Conservation (phyloP, 1,140 invertebrate genomes). For the Plectrocnemia conspersa region DNA sequence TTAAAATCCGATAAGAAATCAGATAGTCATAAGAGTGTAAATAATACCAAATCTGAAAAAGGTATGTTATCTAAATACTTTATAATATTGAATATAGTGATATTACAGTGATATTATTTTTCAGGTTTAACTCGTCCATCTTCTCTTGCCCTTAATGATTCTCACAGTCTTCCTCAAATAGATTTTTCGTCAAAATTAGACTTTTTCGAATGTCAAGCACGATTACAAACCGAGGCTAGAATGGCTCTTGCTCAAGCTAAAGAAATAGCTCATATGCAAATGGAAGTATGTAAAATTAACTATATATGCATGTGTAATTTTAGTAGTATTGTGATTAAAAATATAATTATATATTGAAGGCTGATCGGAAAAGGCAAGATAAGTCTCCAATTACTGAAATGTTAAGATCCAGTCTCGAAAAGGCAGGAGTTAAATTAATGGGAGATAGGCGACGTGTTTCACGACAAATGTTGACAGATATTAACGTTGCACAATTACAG, state of each 20-base stretch:
- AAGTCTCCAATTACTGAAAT: constrained; percentile 83
- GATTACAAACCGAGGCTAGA: constrained; percentile 83
- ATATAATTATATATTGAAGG: constrained; percentile 40
- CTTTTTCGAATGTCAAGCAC: constrained; percentile 75
- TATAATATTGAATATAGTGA: background rate
- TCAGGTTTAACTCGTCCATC: constrained; percentile 40
- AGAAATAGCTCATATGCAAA: constrained; percentile 89
- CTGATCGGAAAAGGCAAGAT: constrained; percentile 71
- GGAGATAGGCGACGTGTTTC: constrained; percentile 75
- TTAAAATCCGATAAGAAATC: constrained; percentile 5
- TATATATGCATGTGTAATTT: background rate
- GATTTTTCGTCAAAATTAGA: constrained; percentile 55
- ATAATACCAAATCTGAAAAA: constrained; percentile 1
- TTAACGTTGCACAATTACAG: constrained; percentile 93
- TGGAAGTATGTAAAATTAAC: constrained; percentile 61
- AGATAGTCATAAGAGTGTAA: background rate
- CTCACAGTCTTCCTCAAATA: constrained; percentile 39
- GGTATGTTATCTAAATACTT: constrained; percentile 1
- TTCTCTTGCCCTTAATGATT: constrained; percentile 38
- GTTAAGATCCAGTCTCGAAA: constrained; percentile 69
- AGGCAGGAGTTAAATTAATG: constrained; percentile 79
- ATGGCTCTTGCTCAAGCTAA: constrained; percentile 86
- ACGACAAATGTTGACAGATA: constrained; percentile 78
- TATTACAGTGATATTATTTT: background rate
- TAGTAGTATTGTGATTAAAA: constrained; percentile 8